Conservation (phyloP, 1,140 invertebrate species). For the Cepaea nemoralis region DNA sequence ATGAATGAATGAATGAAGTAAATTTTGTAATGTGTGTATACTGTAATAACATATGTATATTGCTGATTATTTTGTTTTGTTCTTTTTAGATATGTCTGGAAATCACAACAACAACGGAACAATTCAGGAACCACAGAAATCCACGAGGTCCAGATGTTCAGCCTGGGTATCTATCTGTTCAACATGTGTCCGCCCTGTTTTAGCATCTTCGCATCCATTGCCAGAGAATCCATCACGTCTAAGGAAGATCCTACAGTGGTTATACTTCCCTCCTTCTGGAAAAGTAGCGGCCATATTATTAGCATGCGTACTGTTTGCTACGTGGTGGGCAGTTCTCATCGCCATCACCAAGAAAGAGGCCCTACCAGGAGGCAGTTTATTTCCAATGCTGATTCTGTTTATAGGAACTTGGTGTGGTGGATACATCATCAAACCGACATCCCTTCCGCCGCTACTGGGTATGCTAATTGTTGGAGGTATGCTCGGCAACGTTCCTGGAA, state of each 20-base stretch:
- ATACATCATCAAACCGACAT: conserved; percentile 82
- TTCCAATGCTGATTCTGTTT: conserved; percentile 79
- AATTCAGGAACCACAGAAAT: neutral
- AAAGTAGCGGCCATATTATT: conserved; percentile 54
- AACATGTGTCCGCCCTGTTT: conserved; percentile 41
- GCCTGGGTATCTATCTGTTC: neutral
- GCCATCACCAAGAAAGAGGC: conserved; percentile 82
- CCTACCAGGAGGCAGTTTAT: conserved; percentile 83
- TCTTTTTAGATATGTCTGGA: neutral
- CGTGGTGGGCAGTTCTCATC: conserved; percentile 83
- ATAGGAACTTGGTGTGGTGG: conserved; percentile 82
- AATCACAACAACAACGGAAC: neutral
- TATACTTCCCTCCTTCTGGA: conserved; percentile 65
- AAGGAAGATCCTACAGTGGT: conserved; percentile 49
- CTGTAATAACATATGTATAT: too few species aligned
- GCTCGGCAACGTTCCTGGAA: conserved; percentile 68
- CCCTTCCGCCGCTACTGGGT: conserved; percentile 82
- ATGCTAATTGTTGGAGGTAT: conserved; percentile 71
- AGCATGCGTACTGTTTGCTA: conserved; percentile 67
- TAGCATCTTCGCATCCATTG: conserved; percentile 55
- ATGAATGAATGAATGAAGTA: too few species aligned
- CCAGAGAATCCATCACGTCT: conserved; percentile 49
- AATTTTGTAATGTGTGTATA: too few species aligned
- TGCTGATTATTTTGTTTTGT: too few species aligned
- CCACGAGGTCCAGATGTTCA: neutral